Conservation (phyloP, 1,140 invertebrate genomes). For the Hydropsyche tenuis region DNA sequence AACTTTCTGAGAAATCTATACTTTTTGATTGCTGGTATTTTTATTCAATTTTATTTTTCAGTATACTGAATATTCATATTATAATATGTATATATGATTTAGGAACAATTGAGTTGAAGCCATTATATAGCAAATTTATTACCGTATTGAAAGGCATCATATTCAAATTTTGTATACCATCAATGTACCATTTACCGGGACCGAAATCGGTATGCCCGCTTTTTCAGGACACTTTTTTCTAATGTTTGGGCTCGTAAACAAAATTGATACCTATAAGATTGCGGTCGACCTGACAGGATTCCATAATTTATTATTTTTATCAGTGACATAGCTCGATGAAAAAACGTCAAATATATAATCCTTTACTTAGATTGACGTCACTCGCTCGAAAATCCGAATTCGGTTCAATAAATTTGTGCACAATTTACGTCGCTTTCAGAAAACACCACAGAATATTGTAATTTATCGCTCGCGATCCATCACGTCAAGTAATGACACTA, state of each 20-base stretch:
- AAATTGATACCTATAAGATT: constrained; percentile 22
- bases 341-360: constrained; percentile 19
- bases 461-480: constrained; percentile 13
- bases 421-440: constrained; percentile 4
- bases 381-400: constrained; percentile 12
- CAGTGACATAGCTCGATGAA: constrained; percentile 11
- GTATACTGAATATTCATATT: too few relatives aligned
- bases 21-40: too few relatives aligned
- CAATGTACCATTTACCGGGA: too few relatives aligned
- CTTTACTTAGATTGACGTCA: constrained; percentile 15
- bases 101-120: too few relatives aligned
- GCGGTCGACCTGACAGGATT: constrained; percentile 11
- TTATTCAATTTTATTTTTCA: too few relatives aligned
- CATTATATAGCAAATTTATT: too few relatives aligned
- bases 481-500: constrained; percentile 4
- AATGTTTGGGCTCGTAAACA: constrained; percentile 6
- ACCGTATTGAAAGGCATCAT: too few relatives aligned
- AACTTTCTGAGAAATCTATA: too few relatives aligned
- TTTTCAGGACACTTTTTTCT: too few relatives aligned
- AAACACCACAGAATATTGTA: constrained; percentile 8
- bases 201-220: too few relatives aligned
- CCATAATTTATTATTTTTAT: constrained; percentile 22
- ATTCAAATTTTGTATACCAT: too few relatives aligned
- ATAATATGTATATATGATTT: too few relatives aligned
- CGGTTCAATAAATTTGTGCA: constrained; percentile 9